Evolutionary conservation across 2,797 vertebrate species (phyloP).

Genomic region (Channallabes apus): DNA sequence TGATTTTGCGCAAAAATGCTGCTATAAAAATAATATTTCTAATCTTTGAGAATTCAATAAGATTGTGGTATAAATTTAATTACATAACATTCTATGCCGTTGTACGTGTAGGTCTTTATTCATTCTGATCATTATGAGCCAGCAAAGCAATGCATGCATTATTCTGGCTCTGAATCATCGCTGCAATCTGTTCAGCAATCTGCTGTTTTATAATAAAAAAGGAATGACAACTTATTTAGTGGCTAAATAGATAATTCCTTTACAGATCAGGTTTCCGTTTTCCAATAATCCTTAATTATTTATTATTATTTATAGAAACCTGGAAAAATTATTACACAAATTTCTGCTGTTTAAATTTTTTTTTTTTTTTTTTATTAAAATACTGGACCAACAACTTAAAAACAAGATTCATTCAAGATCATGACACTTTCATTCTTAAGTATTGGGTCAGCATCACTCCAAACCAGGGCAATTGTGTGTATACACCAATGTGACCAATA

Average conservation of each 20-base stretch:
- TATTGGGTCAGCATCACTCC: not conserved
- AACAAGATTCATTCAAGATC: not conserved
- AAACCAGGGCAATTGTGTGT: not conserved
- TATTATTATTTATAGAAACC: not conserved
- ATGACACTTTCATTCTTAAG: not conserved
- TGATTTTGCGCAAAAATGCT: not conserved
- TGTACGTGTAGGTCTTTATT: not conserved
- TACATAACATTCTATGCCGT: not conserved
- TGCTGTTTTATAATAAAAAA: slow-evolving; percentile 4
- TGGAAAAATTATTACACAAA: not conserved
- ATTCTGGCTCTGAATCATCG: not conserved
- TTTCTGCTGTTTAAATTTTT: too few relatives aligned
- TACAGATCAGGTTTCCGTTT: not conserved
- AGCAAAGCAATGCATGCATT: not conserved
- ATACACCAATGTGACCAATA: not conserved
- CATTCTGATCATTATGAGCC: not conserved
- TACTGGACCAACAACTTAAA: too few relatives aligned
- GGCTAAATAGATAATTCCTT: not conserved
- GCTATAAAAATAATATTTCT: not conserved
- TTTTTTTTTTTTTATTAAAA: too few relatives aligned
- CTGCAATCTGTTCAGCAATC: slow-evolving; percentile 7
- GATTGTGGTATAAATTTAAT: not conserved
- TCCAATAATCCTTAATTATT: too few relatives aligned
- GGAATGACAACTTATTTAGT: slow-evolving; percentile 15
- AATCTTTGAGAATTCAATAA: not conserved